Conservation (phyloP, 2,888 invertebrate species). For the Erebia epiphron region DNA sequence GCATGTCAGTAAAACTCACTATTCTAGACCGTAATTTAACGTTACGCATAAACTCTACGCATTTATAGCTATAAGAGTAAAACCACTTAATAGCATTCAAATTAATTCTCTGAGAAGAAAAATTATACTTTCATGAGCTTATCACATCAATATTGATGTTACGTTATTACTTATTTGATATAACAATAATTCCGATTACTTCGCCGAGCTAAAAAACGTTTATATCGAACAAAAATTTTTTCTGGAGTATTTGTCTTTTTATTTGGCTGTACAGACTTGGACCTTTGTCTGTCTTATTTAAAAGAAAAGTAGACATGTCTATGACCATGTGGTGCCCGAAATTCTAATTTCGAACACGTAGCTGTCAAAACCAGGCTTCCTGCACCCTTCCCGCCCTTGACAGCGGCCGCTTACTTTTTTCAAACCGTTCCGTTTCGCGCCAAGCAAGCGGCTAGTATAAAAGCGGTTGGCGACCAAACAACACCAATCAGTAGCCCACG, state of each 20-base stretch:
- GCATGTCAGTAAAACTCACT: no score
- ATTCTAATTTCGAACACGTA: slow-evolving; percentile 55
- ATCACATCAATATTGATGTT: slow-evolving; percentile 18
- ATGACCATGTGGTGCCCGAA: slow-evolving; percentile 40
- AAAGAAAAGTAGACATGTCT: slow-evolving; percentile 26
- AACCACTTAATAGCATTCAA: slow-evolving; percentile 39
- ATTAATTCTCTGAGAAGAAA: slow-evolving; percentile 37
- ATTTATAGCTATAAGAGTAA: background rate
- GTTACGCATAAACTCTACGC: background rate
- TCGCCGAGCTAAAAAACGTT: background rate
- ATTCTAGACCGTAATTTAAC: background rate
- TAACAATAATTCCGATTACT: slow-evolving; percentile 13
- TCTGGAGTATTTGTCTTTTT: slow-evolving; percentile 13
- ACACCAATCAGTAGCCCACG: slow-evolving; percentile 80
- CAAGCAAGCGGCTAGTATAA: slow-evolving; percentile 67
- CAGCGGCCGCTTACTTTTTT: slow-evolving; percentile 77
- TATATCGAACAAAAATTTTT: background rate
- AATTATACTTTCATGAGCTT: slow-evolving; percentile 44
- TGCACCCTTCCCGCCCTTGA: slow-evolving; percentile 81
- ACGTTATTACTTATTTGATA: slow-evolving; percentile 2
- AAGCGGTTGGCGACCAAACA: slow-evolving; percentile 66
- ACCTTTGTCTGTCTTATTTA: slow-evolving; percentile 13
- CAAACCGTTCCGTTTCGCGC: slow-evolving; percentile 67
- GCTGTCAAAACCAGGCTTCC: slow-evolving; percentile 71
- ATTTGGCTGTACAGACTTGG: slow-evolving; percentile 16